phyloP scores from a whole-genome alignment of 1,140 invertebrate genomes.

The Drosophila navojoa region DNA sequence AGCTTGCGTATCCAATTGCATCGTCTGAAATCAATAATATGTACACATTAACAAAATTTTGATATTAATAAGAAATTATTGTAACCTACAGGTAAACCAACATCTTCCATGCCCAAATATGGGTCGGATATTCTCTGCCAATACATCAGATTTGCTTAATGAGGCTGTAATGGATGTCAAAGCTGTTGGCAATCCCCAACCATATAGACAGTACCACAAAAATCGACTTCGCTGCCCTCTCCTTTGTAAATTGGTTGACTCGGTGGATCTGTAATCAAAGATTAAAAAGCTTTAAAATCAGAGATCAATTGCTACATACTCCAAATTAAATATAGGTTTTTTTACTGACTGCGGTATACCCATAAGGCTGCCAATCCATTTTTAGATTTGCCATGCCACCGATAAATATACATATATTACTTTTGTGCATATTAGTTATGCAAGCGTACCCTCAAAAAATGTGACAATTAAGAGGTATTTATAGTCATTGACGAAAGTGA shows the following conservation, averaged over 20 bases:
- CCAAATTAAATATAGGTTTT: too few species aligned
- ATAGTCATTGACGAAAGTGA: too few species aligned
- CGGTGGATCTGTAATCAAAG: constrained; percentile 47
- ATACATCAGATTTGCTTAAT: constrained; percentile 84
- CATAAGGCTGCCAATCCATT: too few species aligned
- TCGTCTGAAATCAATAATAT: constrained; percentile 52
- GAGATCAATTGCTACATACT: too few species aligned
- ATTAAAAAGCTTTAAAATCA: too few species aligned
- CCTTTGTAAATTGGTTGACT: constrained; percentile 46
- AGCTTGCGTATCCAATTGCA: constrained; percentile 81
- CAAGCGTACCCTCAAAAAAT: too few species aligned
- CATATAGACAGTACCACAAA: constrained; percentile 86
- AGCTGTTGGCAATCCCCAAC: constrained; percentile 86
- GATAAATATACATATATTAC: too few species aligned
- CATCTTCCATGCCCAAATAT: constrained; percentile 85
- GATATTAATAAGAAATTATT: background rate
- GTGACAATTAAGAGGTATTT: too few species aligned
- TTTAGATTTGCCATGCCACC: too few species aligned
- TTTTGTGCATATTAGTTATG: too few species aligned
- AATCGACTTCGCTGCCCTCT: constrained; percentile 84
- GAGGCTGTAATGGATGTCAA: constrained; percentile 84
- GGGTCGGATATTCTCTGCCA: constrained; percentile 83
- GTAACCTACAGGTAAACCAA: constrained; percentile 85
- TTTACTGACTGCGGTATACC: too few species aligned
- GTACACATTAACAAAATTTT: background rate